Conservation (phyloP, 1,140 invertebrate genomes). For the Physella acuta region DNA sequence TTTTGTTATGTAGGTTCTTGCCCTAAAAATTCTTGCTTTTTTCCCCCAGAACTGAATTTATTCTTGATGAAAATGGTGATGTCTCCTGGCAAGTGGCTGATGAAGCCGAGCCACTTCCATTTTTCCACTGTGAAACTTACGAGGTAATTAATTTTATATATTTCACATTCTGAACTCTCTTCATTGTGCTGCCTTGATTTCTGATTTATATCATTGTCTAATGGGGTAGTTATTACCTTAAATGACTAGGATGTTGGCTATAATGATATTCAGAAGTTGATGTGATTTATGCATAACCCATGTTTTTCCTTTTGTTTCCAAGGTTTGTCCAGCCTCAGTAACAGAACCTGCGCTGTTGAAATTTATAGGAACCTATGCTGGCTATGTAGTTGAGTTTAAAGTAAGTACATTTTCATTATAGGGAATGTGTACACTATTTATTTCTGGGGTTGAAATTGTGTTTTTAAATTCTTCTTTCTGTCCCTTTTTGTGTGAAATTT, state of each 20-base stretch:
- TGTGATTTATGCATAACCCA: neutral
- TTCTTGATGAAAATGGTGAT: constrained; percentile 69
- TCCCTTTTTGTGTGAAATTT: neutral
- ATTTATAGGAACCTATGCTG: constrained; percentile 68
- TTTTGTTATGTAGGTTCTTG: too few species aligned
- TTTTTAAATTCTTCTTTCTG: neutral
- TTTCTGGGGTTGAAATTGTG: neutral
- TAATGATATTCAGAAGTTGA: neutral
- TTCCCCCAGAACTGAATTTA: constrained; percentile 69
- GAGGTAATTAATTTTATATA: constrained; percentile 54
- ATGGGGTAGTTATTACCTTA: neutral
- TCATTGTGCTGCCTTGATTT: neutral
- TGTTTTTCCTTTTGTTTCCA: neutral
- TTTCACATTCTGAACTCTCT: neutral
- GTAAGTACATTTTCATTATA: constrained; percentile 56
- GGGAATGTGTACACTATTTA: too few species aligned
- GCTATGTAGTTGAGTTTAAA: constrained; percentile 69
- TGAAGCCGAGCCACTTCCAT: constrained; percentile 65
- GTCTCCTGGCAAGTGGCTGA: constrained; percentile 68
- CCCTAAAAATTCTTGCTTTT: too few species aligned
- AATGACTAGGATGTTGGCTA: neutral
- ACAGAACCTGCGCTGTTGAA: constrained; percentile 34
- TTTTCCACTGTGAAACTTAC: constrained; percentile 72
- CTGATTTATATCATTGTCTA: neutral
- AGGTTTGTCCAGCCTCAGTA: constrained; percentile 17